phyloP scores from a whole-genome alignment of 2,113 vertebrate genomes.

The Plestiodon gilberti region DNA sequence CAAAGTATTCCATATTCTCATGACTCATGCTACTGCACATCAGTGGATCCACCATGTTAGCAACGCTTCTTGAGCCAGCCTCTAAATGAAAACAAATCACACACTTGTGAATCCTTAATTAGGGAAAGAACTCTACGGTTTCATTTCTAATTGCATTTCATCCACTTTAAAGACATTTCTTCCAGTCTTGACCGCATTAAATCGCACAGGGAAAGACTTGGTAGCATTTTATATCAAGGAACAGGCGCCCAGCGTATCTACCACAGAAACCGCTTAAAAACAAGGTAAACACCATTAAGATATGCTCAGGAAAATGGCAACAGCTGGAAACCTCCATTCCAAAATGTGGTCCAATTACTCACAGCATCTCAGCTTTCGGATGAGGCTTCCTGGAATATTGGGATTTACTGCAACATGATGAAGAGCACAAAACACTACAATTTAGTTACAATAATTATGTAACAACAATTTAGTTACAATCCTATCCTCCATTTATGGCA shows the following conservation, averaged over 20 bases:
- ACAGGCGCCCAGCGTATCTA: neutral
- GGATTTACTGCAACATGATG: neutral
- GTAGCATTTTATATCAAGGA: neutral
- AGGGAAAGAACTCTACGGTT: neutral
- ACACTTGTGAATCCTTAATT: constrained; percentile 20
- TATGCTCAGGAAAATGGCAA: neutral
- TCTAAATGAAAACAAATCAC: constrained; percentile 13
- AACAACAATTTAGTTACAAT: neutral
- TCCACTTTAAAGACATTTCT: constrained; percentile 47
- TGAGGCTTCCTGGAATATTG: neutral
- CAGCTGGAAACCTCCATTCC: neutral
- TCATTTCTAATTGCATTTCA: constrained; percentile 55
- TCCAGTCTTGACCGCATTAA: constrained; percentile 42
- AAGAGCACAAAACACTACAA: neutral
- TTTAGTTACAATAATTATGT: neutral
- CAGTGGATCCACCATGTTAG: neutral
- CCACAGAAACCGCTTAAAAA: neutral
- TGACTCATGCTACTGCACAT: neutral
- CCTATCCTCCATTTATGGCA: too few species aligned
- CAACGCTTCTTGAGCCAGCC: neutral
- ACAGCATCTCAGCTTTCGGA: neutral
- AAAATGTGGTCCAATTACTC: neutral
- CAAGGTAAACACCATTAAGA: neutral
- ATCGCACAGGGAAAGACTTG: neutral
- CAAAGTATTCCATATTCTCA: neutral